Percentiles rank a stretch among this genome's conserved stretches.
Conservation (phyloP, 2,113 vertebrate genomes). For the Onychostoma macrolepis region DNA sequence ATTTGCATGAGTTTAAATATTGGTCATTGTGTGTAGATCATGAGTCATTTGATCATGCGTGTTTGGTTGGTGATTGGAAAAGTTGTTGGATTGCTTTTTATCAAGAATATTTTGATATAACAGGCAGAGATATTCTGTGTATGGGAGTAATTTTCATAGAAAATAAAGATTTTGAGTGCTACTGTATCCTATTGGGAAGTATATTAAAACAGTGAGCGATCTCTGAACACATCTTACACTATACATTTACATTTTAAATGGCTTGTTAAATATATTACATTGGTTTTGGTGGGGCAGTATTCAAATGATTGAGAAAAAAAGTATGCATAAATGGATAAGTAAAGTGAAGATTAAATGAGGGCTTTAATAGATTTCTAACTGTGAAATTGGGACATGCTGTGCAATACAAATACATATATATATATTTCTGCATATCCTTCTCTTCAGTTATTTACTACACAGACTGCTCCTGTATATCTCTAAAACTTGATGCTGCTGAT, state of each 20-base stretch:
- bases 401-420: too few relatives aligned
- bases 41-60: neutral
- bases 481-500: neutral
- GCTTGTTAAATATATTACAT: neutral
- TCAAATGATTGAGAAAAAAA: neutral
- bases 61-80: too few relatives aligned
- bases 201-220: neutral
- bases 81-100: too few relatives aligned
- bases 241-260: too few relatives aligned
- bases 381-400: neutral
- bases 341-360: neutral
- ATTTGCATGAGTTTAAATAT: neutral
- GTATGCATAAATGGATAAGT: too few relatives aligned
- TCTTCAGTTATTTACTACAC: neutral
- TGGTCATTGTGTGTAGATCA: neutral
- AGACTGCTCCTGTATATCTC: neutral
- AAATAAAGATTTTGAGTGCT: neutral
- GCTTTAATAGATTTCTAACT: neutral
- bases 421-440: neutral
- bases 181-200: neutral
- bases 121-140: neutral
- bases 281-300: neutral
- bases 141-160: neutral
- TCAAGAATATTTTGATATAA: neutral
- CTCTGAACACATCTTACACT: too few relatives aligned